Evolutionary conservation across 2,113 vertebrate species (phyloP), one percentile per base, ranked within the genome.

Genomic region (Mesitornis unicolor): DNA sequence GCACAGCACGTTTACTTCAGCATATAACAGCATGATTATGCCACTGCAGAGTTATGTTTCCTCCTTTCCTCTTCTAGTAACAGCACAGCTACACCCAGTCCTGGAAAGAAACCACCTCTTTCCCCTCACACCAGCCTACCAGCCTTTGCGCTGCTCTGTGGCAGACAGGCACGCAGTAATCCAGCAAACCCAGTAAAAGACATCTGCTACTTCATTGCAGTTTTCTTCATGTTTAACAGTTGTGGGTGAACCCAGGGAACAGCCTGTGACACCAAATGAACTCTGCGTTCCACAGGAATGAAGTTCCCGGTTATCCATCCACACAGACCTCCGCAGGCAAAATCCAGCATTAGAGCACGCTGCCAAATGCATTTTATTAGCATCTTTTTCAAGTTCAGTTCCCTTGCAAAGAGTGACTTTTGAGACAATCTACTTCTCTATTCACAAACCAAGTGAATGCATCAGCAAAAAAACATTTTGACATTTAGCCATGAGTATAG

Each of bases 51-150:
- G 63, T 67, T 75, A 26, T 20, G 20, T 81, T 87, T 89, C 69
- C 69, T 90, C 38, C 56, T 45, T 75, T 36, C 65, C 51, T 65
- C 25, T 47, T 47, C 29, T 53, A n/a, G 14, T 38, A 56, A 33
- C 5, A 33, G 33, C 9, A 38, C 0, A 6, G 89, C 77, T 87
- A 82, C 90, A 93, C 81, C 92, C 90, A 91, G 57, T 54, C 43
- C 87, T 89, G 87, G 51, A 87, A 87, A 90, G 82, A 93, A 84
- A 65, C 1, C 45, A 64, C 20, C 54, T 63, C 43, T 67, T 67
- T 0, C 1, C 25, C 45, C 54, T 54, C 5, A 40, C 35, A 9
- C 22, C 40, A 77, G 35, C 47, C 35, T 45, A 60, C 28, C 42
- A 57, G 43, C 28, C 48, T 47, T 26, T 20, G 3, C 1, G 0